Percentiles rank a stretch among this genome's conserved stretches.
Conservation (phyloP, 2,888 invertebrate species). For the Platycnemis pennipes region DNA sequence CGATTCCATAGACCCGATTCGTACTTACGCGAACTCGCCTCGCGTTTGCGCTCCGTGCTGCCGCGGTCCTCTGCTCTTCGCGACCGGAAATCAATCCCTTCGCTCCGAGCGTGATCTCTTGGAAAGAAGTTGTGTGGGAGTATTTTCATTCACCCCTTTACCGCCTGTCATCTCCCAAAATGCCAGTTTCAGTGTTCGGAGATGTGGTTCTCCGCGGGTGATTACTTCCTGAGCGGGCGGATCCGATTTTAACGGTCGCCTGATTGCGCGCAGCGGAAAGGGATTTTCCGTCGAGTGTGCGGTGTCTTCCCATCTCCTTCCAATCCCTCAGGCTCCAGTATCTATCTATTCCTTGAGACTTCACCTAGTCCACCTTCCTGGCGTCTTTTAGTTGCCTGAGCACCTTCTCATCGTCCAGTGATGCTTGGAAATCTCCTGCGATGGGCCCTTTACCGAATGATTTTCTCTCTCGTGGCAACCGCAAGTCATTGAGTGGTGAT, state of each 20-base stretch:
- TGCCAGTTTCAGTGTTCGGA: not conserved
- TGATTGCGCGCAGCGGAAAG: not conserved
- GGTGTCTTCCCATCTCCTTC: not conserved
- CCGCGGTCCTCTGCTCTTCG: slow-evolving; percentile 37
- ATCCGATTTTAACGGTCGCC: not conserved
- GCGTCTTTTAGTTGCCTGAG: not conserved
- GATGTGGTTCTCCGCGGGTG: not conserved
- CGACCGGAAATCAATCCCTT: slow-evolving; percentile 46
- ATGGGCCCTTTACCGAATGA: not conserved
- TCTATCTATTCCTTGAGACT: too few species aligned
- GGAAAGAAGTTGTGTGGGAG: not conserved
- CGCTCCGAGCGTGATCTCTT: slow-evolving; percentile 37
- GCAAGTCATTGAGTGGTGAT: too few species aligned
- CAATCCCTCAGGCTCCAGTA: too few species aligned
- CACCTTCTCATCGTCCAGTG: not conserved
- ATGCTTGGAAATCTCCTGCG: not conserved
- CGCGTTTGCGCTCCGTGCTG: not conserved
- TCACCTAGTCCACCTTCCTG: not conserved
- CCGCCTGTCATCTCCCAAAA: not conserved
- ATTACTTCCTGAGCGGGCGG: not conserved
- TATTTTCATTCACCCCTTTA: not conserved
- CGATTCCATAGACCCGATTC: not conserved
- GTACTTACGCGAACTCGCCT: not conserved
- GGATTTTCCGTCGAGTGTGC: not conserved
- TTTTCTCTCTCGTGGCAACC: too few species aligned